Percentiles rank a stretch among this genome's conserved stretches.
These are phyloP conservation scores for Daptonema setosum DNA, from an alignment of 2,888 invertebrate genomes.

Conservation along the genomic window DNA sequence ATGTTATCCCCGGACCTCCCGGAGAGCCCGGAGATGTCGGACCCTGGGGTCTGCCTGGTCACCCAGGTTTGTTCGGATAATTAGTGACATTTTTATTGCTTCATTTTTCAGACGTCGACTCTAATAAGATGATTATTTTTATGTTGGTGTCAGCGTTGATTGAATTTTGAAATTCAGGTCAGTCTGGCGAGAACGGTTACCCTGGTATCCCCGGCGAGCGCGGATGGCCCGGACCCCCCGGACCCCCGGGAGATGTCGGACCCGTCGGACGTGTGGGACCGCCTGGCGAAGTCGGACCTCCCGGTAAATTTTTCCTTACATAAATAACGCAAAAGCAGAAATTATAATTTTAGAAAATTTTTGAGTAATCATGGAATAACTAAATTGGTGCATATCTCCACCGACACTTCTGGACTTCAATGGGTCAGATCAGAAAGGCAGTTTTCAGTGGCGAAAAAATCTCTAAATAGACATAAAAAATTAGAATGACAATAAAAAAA, in stretches of 20 bases:
- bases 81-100: neutral
- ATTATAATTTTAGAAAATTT: no score
- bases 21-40: conserved; percentile 25
- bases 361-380: no score
- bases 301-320: conserved; percentile 10
- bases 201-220: conserved; percentile 5
- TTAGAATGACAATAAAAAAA: no score
- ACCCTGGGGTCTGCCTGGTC: conserved; percentile 18
- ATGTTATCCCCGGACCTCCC: conserved; percentile 25
- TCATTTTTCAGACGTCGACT: neutral
- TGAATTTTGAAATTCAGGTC: conserved; percentile 1
- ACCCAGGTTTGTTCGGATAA: conserved; percentile 11
- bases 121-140: neutral
- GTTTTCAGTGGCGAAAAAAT: no score
- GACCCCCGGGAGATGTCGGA: conserved; percentile 21
- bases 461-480: no score
- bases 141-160: neutral
- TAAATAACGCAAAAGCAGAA: no score
- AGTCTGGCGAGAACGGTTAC: conserved; percentile 6
- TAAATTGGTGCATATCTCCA: no score
- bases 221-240: conserved; percentile 24
- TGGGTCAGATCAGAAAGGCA: neutral
- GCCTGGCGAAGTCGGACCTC: conserved; percentile 21
- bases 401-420: neutral
- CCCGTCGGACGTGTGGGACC: conserved; percentile 16